These are phyloP conservation scores for Hyppa rectilinea DNA, from an alignment of 2,888 invertebrate genomes.

Conservation along the genomic window DNA sequence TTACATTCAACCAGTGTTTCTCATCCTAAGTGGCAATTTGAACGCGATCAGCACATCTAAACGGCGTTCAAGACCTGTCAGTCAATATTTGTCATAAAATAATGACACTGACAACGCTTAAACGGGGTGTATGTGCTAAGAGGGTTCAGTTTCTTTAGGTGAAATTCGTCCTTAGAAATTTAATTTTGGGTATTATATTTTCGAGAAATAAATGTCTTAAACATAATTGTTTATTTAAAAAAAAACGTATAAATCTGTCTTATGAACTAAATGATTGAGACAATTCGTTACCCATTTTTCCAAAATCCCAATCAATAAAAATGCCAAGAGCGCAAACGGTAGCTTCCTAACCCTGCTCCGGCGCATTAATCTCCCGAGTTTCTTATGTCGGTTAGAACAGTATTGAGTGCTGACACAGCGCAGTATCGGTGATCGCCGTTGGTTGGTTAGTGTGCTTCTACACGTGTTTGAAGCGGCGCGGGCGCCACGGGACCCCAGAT, in stretches of 20 bases:
- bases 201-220: not conserved
- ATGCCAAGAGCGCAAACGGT: not conserved
- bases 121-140: too few relatives aligned
- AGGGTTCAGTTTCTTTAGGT: too few relatives aligned
- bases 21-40: not conserved
- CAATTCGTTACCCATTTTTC: not conserved
- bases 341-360: conserved; percentile 25
- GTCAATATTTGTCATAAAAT: too few relatives aligned
- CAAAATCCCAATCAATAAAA: not conserved
- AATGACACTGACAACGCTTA: too few relatives aligned
- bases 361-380: conserved; percentile 42
- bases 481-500: conserved; percentile 57
- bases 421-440: conserved; percentile 46
- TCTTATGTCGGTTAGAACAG: conserved; percentile 41
- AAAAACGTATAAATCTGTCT: not conserved
- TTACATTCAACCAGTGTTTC: not conserved
- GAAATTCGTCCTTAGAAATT: too few relatives aligned
- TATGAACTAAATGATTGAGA: not conserved
- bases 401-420: conserved; percentile 61
- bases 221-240: too few relatives aligned
- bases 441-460: conserved; percentile 37
- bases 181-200: too few relatives aligned
- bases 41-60: too few relatives aligned
- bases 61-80: too few relatives aligned
- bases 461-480: conserved; percentile 60